A percentile compares a stretch with the other conserved stretches of the same genome.
phyloP scores from a whole-genome alignment of 2,113 vertebrate genomes.

The Bufo bufo region DNA sequence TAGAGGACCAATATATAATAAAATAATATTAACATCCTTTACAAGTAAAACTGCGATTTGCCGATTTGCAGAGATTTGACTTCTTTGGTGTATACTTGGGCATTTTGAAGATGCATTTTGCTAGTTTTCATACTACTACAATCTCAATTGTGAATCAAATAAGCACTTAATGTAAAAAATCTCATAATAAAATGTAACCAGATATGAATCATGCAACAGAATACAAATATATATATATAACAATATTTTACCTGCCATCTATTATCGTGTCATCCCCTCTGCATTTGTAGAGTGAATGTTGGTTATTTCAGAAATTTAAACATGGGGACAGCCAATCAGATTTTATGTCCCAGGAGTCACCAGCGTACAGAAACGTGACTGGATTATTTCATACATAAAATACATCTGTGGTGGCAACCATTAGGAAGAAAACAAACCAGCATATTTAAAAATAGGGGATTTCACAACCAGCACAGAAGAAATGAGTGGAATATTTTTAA shows the following conservation, averaged over 20 bases:
- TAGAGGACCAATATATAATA: too few species aligned
- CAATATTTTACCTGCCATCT: slow-evolving; percentile 64
- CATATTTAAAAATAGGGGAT: slow-evolving; percentile 4
- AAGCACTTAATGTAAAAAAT: neutral
- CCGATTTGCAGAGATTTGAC: too few species aligned
- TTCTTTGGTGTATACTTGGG: too few species aligned
- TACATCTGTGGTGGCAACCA: slow-evolving; percentile 24
- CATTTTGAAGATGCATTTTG: neutral
- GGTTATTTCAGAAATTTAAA: slow-evolving; percentile 40
- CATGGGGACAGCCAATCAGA: slow-evolving; percentile 46
- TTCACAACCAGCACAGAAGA: neutral
- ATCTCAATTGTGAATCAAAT: neutral
- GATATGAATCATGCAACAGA: neutral
- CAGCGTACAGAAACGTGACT: neutral
- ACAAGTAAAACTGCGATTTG: too few species aligned
- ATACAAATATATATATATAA: neutral
- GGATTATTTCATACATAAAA: slow-evolving; percentile 38
- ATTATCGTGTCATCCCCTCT: slow-evolving; percentile 6
- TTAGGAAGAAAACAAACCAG: slow-evolving; percentile 5
- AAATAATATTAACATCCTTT: too few species aligned
- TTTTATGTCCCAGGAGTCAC: neutral
- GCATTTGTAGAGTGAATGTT: slow-evolving; percentile 7
- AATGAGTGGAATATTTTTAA: slow-evolving; percentile 44
- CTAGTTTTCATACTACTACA: neutral
- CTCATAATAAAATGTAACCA: neutral